These are phyloP conservation scores for Dipodomys stephensi DNA, from an alignment of 2,113 vertebrate genomes.

Conservation along the genomic window DNA sequence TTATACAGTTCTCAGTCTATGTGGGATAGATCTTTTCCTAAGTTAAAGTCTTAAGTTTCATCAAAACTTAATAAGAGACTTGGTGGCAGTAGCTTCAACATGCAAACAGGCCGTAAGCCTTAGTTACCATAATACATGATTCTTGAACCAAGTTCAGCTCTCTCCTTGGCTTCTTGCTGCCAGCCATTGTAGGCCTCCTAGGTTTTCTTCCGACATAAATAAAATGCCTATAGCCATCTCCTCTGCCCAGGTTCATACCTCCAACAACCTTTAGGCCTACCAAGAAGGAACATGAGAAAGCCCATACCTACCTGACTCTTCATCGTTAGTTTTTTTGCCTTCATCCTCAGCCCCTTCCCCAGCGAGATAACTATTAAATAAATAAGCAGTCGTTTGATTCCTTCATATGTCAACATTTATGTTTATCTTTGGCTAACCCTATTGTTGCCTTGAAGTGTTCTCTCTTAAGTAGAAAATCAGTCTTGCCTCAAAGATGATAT, in stretches of 20 bases:
- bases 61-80: not conserved
- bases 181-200: too few species aligned
- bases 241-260: not conserved
- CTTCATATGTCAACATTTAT: not conserved
- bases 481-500: not conserved
- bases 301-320: not conserved
- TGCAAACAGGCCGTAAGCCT: not conserved
- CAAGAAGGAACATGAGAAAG: not conserved
- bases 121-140: too few species aligned
- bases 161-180: not conserved
- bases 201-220: not conserved
- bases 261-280: too few species aligned
- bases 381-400: not conserved
- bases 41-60: slow-evolving; percentile 4
- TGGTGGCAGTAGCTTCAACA: not conserved
- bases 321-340: not conserved
- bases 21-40: not conserved
- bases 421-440: not conserved
- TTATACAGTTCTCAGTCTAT: not conserved
- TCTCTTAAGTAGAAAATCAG: not conserved
- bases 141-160: not conserved
- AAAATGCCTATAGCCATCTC: not conserved
- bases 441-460: not conserved
- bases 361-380: not conserved
- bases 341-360: not conserved